A percentile compares a stretch with the other conserved stretches of the same genome.
These are phyloP conservation scores for Lathamus discolor DNA, from an alignment of 2,113 vertebrate species.

Conservation along the genomic window DNA sequence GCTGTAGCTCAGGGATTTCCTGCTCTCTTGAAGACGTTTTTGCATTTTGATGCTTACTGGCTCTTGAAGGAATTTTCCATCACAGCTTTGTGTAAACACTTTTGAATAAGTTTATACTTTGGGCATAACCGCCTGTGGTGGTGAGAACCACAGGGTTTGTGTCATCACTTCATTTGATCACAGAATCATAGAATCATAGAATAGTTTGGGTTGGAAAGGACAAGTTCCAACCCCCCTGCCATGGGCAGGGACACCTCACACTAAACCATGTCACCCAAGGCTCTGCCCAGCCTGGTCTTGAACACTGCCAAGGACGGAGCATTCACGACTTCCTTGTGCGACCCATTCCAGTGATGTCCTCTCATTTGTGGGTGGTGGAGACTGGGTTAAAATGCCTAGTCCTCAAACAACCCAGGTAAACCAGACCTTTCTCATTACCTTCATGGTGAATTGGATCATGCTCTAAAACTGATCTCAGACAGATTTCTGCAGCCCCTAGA, in stretches of 20 bases:
- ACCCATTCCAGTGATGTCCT: too few species aligned
- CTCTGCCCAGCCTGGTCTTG: too few species aligned
- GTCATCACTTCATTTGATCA: neutral
- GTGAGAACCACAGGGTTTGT: rapidly evolving
- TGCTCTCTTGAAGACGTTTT: neutral
- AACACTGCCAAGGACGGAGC: too few species aligned
- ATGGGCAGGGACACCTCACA: too few species aligned
- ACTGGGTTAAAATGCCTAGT: neutral
- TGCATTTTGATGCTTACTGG: neutral
- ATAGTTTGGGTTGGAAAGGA: too few species aligned
- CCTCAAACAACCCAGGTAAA: neutral
- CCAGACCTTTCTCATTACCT: neutral
- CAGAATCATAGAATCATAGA: too few species aligned
- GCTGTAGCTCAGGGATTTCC: neutral
- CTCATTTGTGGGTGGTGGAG: neutral
- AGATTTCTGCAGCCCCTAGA: neutral
- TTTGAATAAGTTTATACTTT: neutral
- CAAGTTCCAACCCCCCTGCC: too few species aligned
- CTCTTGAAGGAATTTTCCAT: neutral
- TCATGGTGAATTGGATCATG: neutral
- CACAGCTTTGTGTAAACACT: neutral
- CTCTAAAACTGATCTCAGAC: neutral
- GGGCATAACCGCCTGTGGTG: rapidly evolving
- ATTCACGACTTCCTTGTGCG: too few species aligned
- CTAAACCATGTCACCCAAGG: too few species aligned